phyloP scores from a whole-genome alignment of 2,113 vertebrate genomes.

The Miniopterus natalensis region DNA sequence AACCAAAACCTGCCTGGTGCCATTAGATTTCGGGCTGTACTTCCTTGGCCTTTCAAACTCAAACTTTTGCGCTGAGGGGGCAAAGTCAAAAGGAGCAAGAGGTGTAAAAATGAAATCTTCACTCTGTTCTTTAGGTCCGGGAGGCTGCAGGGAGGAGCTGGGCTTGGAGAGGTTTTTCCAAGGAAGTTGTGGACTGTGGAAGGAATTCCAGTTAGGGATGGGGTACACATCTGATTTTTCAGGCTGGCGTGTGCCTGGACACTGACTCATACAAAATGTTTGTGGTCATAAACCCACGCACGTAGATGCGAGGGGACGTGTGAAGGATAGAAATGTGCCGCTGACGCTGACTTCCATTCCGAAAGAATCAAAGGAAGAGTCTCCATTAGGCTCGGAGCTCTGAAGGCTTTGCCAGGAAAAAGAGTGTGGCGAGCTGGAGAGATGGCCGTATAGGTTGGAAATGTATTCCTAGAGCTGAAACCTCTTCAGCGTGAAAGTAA shows the following conservation, averaged over 20 bases:
- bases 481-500: not conserved
- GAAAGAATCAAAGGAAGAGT: slow-evolving; percentile 5
- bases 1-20: not conserved
- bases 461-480: slow-evolving; percentile 43
- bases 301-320: not conserved
- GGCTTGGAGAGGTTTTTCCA: not conserved
- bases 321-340: not conserved
- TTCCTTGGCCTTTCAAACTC: not conserved
- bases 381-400: not conserved
- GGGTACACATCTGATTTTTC: not conserved
- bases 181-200: not conserved
- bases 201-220: slow-evolving; percentile 37
- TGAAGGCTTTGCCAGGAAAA: slow-evolving; percentile 78
- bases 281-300: not conserved
- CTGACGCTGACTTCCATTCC: not conserved
- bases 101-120: no score
- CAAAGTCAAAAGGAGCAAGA: not conserved
- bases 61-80: not conserved
- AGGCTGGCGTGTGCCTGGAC: not conserved
- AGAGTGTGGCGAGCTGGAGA: slow-evolving; percentile 68
- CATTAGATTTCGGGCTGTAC: not conserved
- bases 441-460: slow-evolving; percentile 65
- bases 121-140: not conserved
- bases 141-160: not conserved
- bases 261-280: not conserved